Conservation (phyloP, 2,113 vertebrate genomes). For the Gallinago jamesoni region DNA sequence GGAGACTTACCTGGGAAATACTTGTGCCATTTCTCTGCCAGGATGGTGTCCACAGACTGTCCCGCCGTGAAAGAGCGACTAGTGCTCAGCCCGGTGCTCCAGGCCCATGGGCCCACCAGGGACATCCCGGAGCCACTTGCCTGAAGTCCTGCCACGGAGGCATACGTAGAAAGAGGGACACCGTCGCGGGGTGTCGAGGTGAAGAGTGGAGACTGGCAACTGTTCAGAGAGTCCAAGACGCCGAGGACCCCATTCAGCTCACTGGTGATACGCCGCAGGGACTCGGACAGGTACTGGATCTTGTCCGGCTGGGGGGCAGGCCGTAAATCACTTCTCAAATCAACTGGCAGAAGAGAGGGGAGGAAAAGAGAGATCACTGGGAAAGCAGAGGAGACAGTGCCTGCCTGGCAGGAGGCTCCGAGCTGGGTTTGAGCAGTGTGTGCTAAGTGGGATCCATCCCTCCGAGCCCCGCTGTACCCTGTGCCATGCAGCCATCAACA, state of each 20-base stretch:
- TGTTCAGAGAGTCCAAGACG: slow-evolving; percentile 73
- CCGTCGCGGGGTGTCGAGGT: not conserved
- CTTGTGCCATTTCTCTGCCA: slow-evolving; percentile 81
- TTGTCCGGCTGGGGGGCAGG: slow-evolving; percentile 66
- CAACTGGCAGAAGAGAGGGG: not conserved
- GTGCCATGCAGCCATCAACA: rapidly evolving
- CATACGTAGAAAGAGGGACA: not conserved
- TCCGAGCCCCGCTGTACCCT: not conserved
- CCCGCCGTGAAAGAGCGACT: not conserved
- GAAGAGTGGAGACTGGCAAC: slow-evolving; percentile 30
- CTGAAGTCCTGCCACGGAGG: slow-evolving; percentile 1
- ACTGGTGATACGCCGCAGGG: slow-evolving; percentile 82
- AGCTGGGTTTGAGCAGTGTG: no score
- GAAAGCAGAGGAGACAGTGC: not conserved
- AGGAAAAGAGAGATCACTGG: not conserved
- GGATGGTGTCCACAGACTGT: slow-evolving; percentile 67
- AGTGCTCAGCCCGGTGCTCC: slow-evolving; percentile 21
- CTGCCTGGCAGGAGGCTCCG: not conserved
- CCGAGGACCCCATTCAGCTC: slow-evolving; percentile 83
- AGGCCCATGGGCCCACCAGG: slow-evolving; percentile 53
- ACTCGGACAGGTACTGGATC: slow-evolving; percentile 80
- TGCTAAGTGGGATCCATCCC: not conserved
- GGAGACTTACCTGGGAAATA: slow-evolving; percentile 82
- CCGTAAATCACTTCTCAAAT: not conserved
- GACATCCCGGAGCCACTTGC: not conserved